Evolutionary conservation across 2,888 invertebrate species (phyloP), one percentile per base, ranked within the genome.

Genomic region (Pristionchus fissidentatus): DNA sequence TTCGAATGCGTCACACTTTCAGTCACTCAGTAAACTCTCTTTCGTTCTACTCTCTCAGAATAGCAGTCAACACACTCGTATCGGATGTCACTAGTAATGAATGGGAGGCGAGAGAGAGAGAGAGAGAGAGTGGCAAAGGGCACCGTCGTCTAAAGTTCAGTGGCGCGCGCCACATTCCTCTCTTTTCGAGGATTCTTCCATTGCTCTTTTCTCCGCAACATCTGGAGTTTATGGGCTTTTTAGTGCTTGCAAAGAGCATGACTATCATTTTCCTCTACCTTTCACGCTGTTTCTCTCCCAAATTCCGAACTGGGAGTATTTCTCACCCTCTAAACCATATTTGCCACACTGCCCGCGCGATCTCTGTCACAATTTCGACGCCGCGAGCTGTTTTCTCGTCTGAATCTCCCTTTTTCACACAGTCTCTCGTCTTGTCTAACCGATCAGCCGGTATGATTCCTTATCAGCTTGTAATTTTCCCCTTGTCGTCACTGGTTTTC

Each of bases 21-120:
- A n/a, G n/a, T n/a, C n/a, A n/a, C n/a, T n/a, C n/a, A n/a, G n/a
- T n/a, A n/a, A n/a, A n/a, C n/a, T n/a, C n/a, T n/a, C n/a, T n/a
- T n/a, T n/a, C n/a, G n/a, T n/a, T n/a, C n/a, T n/a, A 15, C 46
- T 46, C 46, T 46, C 10, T 5, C 35, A 66, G n/a, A 29, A 5
- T 32, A 22, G 62, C 29, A 66, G 62, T 41, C 38, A 70, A 70
- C 70, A 70, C n/a, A n/a, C n/a, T n/a, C n/a, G n/a, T 70, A 38
- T 70, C 41, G 70, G 41, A 70, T 70, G 70, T 70, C 70, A 19
- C 70, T 70, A 41, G 43, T 70, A 41, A 70, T n/a, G 26, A 26
- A 19, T n/a, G 19, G 7, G 41, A 26, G 38, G 26, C 35, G 66
- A 22, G 41, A 66, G 13, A 10, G 38, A 41, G n/a, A n/a, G n/a